Base-by-base conservation (phyloP, 2,888 invertebrate genomes). In the Aphidius colemani region DNA sequence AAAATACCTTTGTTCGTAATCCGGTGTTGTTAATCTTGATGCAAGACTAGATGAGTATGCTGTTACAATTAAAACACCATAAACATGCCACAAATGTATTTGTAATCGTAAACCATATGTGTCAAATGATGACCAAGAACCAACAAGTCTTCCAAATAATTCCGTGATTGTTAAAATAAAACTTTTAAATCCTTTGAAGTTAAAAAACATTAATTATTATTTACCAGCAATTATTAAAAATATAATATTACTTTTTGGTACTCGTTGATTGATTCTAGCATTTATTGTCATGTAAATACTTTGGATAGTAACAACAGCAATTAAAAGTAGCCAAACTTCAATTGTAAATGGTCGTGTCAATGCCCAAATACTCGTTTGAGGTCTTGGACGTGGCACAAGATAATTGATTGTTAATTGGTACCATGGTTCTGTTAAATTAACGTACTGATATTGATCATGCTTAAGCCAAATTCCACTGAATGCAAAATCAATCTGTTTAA, bases 1-100 rank as follows among this genome's bases (percentile, higher is more conserved):
- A 18, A 2, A 18, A 7, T 41, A 78, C 80, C 80, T 78, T 7
- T 58, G 8, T 51, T 80, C 80, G 58, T 75, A 80, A 46, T 76
- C 75, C 0, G 70, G 69, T 59, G 72, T 74, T 3, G 81, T 69
- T 41, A 81, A 69, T 46, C 74, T 69, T 1, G 79, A 75, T 2
- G 81, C 79, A 2, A 81, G 73, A 56, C 80, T 80, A 50, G 79
- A 76, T 60, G 71, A 73, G 39, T 80, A 81, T 2, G 77, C 75
- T 2, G 76, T 71, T 7, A 80, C 78, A 6, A 81, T 64, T 50
- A 80, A 60, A 45, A 80, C 67, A 18, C 79, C 79, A 1, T 73
- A 68, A 5, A 71, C 62, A 55, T 79, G 77, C 80, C 81, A 81
- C n/a, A 79, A 68, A 13, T 75, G 68, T 18, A 78, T 68, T 53